Base-by-base conservation (phyloP, 2,888 invertebrate species). In the Troides aeacus region DNA sequence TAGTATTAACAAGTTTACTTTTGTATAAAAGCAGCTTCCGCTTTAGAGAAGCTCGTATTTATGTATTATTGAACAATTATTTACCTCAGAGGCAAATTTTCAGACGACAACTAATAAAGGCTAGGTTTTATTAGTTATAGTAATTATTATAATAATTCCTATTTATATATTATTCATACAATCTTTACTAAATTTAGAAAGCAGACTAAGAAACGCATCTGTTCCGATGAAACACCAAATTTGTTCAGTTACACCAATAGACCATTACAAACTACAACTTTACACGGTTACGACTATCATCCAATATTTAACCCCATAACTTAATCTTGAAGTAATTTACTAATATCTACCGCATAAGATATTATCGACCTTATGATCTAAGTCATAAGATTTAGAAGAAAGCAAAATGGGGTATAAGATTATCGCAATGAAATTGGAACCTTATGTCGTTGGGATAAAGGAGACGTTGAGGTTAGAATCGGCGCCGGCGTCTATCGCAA, bases 251-350 rank as follows among this genome's bases (percentile, higher is more conserved):
- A 70, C 58, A 56, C 61, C 72, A 73, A 72, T 74, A 66, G 66
- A 73, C 57, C 72, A 72, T 62, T 69, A 66, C 71, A 64, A 59
- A 72, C 74, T 75, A 69, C 71, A 74, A 63, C 66, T 61, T 66
- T 53, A 61, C 69, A 61, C 63, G 58, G 76, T 62, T 73, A 73
- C 71, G 70, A 74, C 73, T 75, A 66, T 76, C 74, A 76, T 73
- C 74, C 75, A 79, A 79, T 78, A 76, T 75, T 75, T 80, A 79
- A 80, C 79, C 78, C 73, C 74, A 72, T 77, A 74, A 74, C 72
- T 71, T 72, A 46, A 69, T 66, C 17, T 70, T 66, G 66, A 69
- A 62, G 59, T 64, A 66, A 57, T 18, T 17, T 58, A 66, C 39
- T 10, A 1, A 39, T 39, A 39, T 39, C 39, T 7, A 10, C 10